A percentile compares a stretch with the other conserved stretches of the same genome.
These are phyloP conservation scores for Parapristionchus giblindavisi DNA, from an alignment of 2,888 invertebrate species.

Conservation along the genomic window DNA sequence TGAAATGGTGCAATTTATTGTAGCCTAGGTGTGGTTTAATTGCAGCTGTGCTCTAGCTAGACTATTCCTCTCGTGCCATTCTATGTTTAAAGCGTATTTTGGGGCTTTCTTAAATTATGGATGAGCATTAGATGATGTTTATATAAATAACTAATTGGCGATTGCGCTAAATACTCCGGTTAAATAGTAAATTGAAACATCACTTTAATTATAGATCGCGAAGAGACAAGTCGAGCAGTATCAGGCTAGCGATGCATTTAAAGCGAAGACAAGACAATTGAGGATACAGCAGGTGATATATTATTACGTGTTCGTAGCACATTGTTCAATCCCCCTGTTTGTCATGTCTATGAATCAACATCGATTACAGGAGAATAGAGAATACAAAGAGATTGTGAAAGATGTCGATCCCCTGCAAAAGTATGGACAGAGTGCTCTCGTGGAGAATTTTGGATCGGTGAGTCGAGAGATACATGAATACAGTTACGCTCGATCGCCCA, in stretches of 20 bases:
- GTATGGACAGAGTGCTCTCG: conserved; percentile 41
- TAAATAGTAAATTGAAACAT: no score
- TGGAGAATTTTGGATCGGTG: conserved; percentile 53
- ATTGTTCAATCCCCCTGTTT: no score
- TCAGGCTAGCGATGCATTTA: conserved; percentile 26
- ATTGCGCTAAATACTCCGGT: no score
- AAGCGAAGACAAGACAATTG: conserved; percentile 17
- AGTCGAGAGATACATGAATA: no score
- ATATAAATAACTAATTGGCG: no score
- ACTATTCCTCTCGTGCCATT: no score
- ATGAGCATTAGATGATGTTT: no score
- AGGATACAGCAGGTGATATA: background rate
- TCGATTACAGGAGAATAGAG: conserved; percentile 42
- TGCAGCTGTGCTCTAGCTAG: conserved; percentile 20
- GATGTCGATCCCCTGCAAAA: conserved; percentile 46
- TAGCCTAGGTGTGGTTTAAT: background rate
- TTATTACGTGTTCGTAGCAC: no score
- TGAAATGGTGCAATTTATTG: background rate
- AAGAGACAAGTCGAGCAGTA: conserved; percentile 21
- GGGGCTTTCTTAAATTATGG: no score
- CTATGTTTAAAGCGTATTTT: no score
- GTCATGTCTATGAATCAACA: background rate
- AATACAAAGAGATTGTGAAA: conserved; percentile 49
- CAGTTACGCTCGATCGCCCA: no score
- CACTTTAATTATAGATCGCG: no score